A percentile compares a stretch with the other conserved stretches of the same genome.
Conservation (phyloP, 1,140 invertebrate species). For the Megalopta genalis region DNA sequence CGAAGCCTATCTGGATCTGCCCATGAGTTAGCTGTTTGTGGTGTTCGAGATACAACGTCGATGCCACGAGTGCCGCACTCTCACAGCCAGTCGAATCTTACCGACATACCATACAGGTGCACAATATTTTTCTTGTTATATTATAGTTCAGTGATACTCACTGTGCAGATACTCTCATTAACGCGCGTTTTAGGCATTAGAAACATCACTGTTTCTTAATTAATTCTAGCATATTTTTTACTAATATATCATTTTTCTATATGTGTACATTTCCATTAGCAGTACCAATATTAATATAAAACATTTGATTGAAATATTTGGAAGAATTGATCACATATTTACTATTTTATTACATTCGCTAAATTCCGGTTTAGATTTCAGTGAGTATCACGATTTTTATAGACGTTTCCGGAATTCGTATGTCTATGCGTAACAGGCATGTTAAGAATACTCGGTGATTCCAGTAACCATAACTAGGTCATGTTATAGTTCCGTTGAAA, state of each 20-base stretch:
- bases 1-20: slow-evolving; percentile 90
- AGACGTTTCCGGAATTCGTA: no score
- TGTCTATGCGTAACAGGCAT: no score
- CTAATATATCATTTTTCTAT: not conserved
- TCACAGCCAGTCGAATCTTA: slow-evolving; percentile 90
- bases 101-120: slow-evolving; percentile 88
- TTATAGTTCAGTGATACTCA: not conserved
- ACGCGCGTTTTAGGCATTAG: not conserved
- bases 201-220: not conserved
- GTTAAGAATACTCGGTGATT: no score
- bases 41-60: slow-evolving; percentile 81
- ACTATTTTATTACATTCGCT: no score
- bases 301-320: no score
- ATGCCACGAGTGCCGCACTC: slow-evolving; percentile 85
- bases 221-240: not conserved
- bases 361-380: no score
- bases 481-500: no score
- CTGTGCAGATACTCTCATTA: not conserved
- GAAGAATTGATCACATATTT: no score
- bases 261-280: not conserved
- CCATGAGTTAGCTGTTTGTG: slow-evolving; percentile 87
- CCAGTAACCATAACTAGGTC: no score
- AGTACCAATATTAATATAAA: no score
- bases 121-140: slow-evolving; percentile 1
- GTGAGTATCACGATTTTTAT: no score